These are phyloP conservation scores for Sterrhoptilus dennistouni DNA, from an alignment of 2,113 vertebrate species.

Conservation along the genomic window DNA sequence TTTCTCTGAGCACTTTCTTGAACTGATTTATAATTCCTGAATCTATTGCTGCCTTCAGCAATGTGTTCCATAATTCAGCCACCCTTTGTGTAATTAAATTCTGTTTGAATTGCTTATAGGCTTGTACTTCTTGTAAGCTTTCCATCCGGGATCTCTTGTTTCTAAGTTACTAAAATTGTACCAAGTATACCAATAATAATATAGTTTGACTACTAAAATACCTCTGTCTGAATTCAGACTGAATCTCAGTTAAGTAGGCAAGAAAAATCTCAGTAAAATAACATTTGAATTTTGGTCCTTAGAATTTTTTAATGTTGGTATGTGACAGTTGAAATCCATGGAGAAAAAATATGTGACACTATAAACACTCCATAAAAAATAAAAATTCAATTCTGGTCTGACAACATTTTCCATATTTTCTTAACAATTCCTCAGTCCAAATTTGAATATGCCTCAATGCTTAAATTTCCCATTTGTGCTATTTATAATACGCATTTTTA, in stretches of 20 bases:
- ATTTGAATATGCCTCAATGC: constrained; percentile 44
- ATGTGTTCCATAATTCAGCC: constrained; percentile 66
- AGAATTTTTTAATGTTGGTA: constrained; percentile 25
- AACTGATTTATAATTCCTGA: constrained; percentile 73
- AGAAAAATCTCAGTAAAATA: constrained; percentile 32
- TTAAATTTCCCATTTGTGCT: constrained; percentile 59
- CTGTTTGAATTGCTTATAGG: constrained; percentile 71
- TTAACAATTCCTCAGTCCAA: constrained; percentile 49
- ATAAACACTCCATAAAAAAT: constrained; percentile 22
- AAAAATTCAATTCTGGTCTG: constrained; percentile 12
- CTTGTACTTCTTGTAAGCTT: constrained; percentile 42
- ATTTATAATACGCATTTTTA: constrained; percentile 38
- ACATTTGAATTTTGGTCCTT: constrained; percentile 17
- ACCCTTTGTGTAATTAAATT: constrained; percentile 76
- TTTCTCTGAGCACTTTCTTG: constrained; percentile 65
- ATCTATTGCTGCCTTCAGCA: constrained; percentile 72
- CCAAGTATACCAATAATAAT: background rate
- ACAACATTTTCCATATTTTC: constrained; percentile 29
- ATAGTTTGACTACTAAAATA: constrained; percentile 28
- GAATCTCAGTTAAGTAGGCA: background rate
- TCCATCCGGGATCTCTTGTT: constrained; percentile 42
- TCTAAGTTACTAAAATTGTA: constrained; percentile 55
- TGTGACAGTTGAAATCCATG: constrained; percentile 36
- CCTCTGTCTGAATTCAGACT: constrained; percentile 39
- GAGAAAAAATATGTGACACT: constrained; percentile 54